phyloP scores from a whole-genome alignment of 2,113 vertebrate genomes.

The Meriones unguiculatus region DNA sequence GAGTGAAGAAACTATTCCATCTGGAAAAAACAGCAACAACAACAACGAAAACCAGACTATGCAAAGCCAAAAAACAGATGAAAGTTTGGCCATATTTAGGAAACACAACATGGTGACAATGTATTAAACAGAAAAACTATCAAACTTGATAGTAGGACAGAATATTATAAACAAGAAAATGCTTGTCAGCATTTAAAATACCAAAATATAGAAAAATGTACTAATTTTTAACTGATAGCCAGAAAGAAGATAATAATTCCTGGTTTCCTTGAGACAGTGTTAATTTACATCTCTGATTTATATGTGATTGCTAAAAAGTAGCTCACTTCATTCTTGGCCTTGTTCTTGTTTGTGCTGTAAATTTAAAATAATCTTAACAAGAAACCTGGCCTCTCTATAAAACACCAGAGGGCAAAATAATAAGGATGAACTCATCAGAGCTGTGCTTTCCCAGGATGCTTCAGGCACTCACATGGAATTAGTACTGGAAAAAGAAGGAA shows the following conservation, averaged over 20 bases:
- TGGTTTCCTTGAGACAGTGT: constrained; percentile 9
- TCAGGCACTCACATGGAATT: not conserved
- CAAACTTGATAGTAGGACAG: not conserved
- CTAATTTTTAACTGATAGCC: not conserved
- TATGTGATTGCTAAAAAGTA: constrained; percentile 5
- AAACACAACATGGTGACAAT: not conserved
- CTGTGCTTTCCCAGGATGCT: not conserved
- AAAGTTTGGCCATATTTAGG: not conserved
- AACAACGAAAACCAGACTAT: not conserved
- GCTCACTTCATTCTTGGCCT: not conserved
- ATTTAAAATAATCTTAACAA: constrained; percentile 27
- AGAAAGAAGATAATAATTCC: not conserved
- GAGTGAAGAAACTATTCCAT: not conserved
- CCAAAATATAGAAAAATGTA: not conserved
- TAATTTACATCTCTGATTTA: constrained; percentile 37
- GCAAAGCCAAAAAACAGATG: not conserved
- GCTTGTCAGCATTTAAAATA: not conserved
- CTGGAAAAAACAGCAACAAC: not conserved
- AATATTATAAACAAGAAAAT: not conserved
- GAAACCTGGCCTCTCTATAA: constrained; percentile 13
- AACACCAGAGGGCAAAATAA: not conserved
- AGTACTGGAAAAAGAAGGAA: not conserved
- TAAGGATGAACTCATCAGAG: not conserved
- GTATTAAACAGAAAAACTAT: not conserved
- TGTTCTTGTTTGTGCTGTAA: constrained; percentile 28